Conservation (phyloP, 1,140 invertebrate species). For the Hormaphis cornu region DNA sequence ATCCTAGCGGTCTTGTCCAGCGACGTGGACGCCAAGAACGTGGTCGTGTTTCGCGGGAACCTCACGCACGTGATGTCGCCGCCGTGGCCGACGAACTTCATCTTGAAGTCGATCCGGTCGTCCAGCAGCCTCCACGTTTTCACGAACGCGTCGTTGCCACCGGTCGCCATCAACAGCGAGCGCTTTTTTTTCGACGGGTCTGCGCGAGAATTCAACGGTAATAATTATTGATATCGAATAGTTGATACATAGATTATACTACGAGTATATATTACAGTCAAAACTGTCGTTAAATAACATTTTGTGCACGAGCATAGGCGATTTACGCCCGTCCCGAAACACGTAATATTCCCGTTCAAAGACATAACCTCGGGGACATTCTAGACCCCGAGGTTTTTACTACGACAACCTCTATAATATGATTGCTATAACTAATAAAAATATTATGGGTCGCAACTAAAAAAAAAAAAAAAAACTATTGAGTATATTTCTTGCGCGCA, state of each 20-base stretch:
- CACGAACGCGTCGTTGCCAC: conserved; percentile 61
- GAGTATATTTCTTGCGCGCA: too few relatives aligned
- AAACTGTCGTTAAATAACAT: background rate
- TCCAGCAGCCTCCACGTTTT: conserved; percentile 57
- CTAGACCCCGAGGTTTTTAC: too few relatives aligned
- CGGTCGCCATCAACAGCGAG: conserved; percentile 53
- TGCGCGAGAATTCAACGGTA: background rate
- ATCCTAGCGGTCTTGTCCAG: conserved; percentile 54
- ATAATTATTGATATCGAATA: background rate
- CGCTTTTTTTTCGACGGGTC: conserved; percentile 13
- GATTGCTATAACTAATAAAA: too few relatives aligned
- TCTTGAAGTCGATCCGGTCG: conserved; percentile 7
- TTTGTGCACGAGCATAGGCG: background rate
- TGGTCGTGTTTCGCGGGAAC: conserved; percentile 48
- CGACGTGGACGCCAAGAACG: conserved; percentile 51
- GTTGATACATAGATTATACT: background rate
- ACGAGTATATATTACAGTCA: background rate
- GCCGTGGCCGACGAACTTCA: conserved; percentile 43
- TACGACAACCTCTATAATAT: too few relatives aligned
- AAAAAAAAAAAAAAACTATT: too few relatives aligned
- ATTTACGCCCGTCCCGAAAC: too few relatives aligned
- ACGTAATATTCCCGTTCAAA: too few relatives aligned
- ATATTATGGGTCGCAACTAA: too few relatives aligned
- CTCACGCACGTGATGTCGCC: conserved; percentile 51
- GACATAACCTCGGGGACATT: too few relatives aligned